Base-by-base conservation (phyloP, 2,888 invertebrate genomes). In the Pyrochroa serraticornis region DNA sequence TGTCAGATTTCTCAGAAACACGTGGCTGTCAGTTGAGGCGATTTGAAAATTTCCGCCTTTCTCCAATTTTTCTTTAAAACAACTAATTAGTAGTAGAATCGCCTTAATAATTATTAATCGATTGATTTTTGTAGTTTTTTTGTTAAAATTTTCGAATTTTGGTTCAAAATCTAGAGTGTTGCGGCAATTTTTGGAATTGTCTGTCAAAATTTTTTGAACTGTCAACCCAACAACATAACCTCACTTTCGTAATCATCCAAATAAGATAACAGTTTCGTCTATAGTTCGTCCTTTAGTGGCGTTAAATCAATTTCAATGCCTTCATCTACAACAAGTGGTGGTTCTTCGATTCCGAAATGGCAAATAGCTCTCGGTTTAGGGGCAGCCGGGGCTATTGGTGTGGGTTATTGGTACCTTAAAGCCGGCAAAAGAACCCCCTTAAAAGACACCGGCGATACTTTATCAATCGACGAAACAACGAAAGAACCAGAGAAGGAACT, bases 361-460 rank as follows among this genome's bases (percentile, higher is more conserved):
- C 92, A 94, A 82, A 82, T 94, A 72, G 93, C 92, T 60, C 82
- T 94, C 62, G 86, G 90, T 58, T 84, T 94, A 63, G 93, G 93
- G 68, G 89, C 93, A 64, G 92, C 93, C 71, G 84, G 93, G 67
- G 92, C 90, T 58, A 67, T 79, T 12, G 93, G 93, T 55, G 80
- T 93, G 74, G 92, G 92, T 74, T 86, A 85, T 74, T 83, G 83
- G 80, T 73, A 71, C 79, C 80, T 84, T 81, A 75, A 82, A 82
- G 72, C 59, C 35, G 66, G 62, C 78, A 84, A 82, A 67, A 84
- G 80, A 33, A 62, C 70, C 38, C 56, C 66, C 5, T 51, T 71
- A 38, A 63, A 67, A 54, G 62, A 53, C 36, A 46, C 64, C 9
- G 60, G 55, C 33, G 63, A 66, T 36, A 57, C 53, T 6, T 47